phyloP scores from a whole-genome alignment of 2,113 vertebrate genomes.

The Vicugna pacos region DNA sequence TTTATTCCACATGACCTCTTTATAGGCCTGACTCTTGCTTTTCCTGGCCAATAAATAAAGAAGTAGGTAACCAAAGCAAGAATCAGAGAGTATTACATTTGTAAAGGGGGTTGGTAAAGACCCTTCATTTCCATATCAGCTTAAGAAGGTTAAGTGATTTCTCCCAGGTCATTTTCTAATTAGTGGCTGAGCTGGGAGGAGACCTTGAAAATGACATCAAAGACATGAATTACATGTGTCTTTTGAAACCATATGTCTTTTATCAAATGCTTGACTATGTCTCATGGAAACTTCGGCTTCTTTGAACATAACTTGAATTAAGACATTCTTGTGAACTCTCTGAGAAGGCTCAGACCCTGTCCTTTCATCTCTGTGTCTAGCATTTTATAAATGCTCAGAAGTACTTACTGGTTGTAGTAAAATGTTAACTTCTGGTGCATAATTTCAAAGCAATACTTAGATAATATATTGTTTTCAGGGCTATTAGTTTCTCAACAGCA shows the following conservation, averaged over 20 bases:
- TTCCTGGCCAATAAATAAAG: conserved; percentile 43
- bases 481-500: conserved; percentile 3
- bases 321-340: conserved; percentile 26
- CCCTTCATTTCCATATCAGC: background rate
- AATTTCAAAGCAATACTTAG: background rate
- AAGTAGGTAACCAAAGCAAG: conserved; percentile 5
- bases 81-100: background rate
- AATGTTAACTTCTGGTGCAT: conserved; percentile 40
- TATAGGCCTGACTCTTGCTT: conserved; percentile 43
- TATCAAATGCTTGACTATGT: conserved; percentile 40
- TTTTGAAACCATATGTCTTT: conserved; percentile 52
- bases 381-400: conserved; percentile 33
- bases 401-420: background rate
- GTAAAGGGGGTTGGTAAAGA: background rate
- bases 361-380: conserved; percentile 1
- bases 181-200: background rate
- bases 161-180: conserved; percentile 51
- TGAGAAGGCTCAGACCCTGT: conserved; percentile 38
- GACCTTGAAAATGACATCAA: conserved; percentile 45
- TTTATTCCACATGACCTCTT: background rate
- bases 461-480: background rate
- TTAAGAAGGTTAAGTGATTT: conserved; percentile 62
- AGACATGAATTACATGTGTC: conserved; percentile 16
- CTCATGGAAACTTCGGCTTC: conserved; percentile 9
- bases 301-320: conserved; percentile 54